Evolutionary conservation across 2,888 invertebrate species (phyloP), one percentile per base, ranked within the genome.

Genomic region (Lepetodrilus schrolli): DNA sequence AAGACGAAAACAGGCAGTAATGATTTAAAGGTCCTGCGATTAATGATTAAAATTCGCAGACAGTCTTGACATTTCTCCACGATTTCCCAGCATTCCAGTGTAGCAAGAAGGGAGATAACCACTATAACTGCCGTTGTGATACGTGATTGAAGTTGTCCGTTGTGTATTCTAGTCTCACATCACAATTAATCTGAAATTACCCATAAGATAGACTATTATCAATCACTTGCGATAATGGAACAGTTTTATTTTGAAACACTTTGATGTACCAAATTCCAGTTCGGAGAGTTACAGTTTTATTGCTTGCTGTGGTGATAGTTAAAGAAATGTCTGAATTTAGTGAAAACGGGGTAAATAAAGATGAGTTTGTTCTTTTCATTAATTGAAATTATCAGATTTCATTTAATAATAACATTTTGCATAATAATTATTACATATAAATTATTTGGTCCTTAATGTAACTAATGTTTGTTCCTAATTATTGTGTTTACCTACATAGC

Each of bases 1-100:
- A 17, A 75, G 87, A 75, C 77, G 84, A 71, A 87, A 87, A 70
- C 82, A 83, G 72, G 79, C 84, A 17, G 79, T 86, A 58, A 78
- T 80, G 66, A 85, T 85, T 48, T 87, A 75, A 77, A 17, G 13
- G 30, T 66, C n/a, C 37, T 66, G 17, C 20, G n/a, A 20, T 36
- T 17, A 43, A 17, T 43, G 10, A 43, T 43, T n/a, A n/a, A n/a
- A 48, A 48, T 21, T 21, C 17, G 26, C 30, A 58, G 26, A 23
- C 30, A 30, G 58, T 58, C 30, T 26, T 26, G 17, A 58, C 26
- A n/a, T 30, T 30, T 58, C 58, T 58, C 58, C 58, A 58, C 58
- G 34, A 58, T 58, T 58, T 30, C 58, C 68, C 68, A 68, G 68
- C 68, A 68, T 68, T 68, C 68, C 68, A 68, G 21, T 68, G 43